Evolutionary conservation across 2,113 vertebrate species (phyloP).

Genomic region (Ia io): DNA sequence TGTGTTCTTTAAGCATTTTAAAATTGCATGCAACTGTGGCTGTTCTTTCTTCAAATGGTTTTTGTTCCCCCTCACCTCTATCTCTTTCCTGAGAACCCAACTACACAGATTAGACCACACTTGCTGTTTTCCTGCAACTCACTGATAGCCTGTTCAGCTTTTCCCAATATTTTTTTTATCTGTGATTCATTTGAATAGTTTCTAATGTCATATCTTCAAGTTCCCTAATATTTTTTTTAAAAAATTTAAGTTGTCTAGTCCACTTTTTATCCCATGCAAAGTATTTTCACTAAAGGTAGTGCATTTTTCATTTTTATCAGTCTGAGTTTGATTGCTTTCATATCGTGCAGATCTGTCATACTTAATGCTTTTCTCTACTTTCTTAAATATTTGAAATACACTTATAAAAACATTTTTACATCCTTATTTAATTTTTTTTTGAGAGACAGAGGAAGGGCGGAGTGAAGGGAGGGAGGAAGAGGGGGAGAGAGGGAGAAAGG

Average conservation of each 20-base stretch:
- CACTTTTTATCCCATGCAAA: neutral
- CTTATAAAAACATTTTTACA: neutral
- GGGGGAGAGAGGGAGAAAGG: too few relatives aligned
- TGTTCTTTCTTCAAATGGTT: neutral
- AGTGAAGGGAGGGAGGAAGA: neutral
- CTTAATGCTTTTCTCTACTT: neutral
- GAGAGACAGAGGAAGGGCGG: neutral
- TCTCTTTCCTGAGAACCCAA: neutral
- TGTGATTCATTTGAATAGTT: neutral
- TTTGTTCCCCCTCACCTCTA: neutral
- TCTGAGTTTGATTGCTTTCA: neutral
- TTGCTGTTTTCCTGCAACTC: neutral
- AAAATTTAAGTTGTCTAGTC: neutral
- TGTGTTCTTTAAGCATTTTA: neutral
- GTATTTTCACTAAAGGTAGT: neutral
- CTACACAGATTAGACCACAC: neutral
- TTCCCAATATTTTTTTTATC: neutral
- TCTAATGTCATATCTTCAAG: neutral
- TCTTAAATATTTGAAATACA: neutral
- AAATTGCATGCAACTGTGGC: neutral
- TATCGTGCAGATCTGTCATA: neutral
- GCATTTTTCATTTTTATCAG: neutral
- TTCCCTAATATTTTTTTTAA: neutral
- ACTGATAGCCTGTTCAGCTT: neutral
- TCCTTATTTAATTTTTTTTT: neutral